phyloP scores from a whole-genome alignment of 2,797 vertebrate species.

The Coccyzus lansbergi region DNA sequence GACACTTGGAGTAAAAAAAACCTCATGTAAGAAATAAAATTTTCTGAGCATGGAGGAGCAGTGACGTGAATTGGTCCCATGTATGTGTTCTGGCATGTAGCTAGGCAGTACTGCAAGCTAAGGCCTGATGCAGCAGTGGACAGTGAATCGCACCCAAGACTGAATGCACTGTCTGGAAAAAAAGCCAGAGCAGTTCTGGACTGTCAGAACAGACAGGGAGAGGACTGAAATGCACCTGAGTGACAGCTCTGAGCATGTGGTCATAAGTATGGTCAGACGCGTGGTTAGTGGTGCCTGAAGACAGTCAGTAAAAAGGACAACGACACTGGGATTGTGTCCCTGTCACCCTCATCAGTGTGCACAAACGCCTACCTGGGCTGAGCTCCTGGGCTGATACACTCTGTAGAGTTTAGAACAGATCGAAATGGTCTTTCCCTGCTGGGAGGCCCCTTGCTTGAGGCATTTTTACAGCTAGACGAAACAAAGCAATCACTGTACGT shows the following conservation, averaged over 20 bases:
- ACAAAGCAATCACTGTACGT: background rate
- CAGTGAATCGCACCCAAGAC: background rate
- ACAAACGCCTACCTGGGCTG: background rate
- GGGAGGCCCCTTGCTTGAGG: slow-evolving; percentile 50
- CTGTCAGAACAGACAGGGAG: background rate
- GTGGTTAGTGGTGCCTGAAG: background rate
- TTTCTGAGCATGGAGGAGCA: background rate
- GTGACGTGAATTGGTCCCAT: background rate
- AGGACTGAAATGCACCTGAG: background rate
- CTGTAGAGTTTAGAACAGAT: background rate
- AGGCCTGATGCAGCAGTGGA: background rate
- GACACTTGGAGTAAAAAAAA: background rate
- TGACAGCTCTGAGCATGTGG: background rate
- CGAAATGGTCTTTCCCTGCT: slow-evolving; percentile 39
- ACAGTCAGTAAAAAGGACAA: background rate
- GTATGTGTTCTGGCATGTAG: background rate
- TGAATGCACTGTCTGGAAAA: background rate
- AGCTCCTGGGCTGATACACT: background rate
- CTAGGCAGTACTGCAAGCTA: background rate
- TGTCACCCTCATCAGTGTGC: rapidly evolving
- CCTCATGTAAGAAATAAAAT: background rate
- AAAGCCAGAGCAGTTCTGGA: background rate
- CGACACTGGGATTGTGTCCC: background rate
- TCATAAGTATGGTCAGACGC: background rate
- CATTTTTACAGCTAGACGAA: slow-evolving; percentile 44